phyloP scores from a whole-genome alignment of 1,140 invertebrate species.

The Zeugodacus cucurbitae region DNA sequence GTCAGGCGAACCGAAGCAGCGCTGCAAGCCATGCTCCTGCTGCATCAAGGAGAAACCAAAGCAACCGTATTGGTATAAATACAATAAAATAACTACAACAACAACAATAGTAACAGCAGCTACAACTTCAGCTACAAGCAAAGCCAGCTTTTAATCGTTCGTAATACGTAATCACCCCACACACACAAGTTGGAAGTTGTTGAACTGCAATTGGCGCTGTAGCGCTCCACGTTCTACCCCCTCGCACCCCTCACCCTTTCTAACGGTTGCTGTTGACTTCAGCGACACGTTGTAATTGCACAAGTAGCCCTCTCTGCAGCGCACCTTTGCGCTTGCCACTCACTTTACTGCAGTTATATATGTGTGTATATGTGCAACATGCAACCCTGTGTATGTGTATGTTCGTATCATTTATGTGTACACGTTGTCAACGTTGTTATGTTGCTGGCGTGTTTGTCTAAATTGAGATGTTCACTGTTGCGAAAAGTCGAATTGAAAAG shows the following conservation, averaged over 20 bases:
- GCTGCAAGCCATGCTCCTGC: neutral
- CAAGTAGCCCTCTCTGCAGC: neutral
- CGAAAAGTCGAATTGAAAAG: slow-evolving; percentile 44
- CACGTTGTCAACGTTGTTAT: slow-evolving; percentile 33
- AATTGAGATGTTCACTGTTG: slow-evolving; percentile 44
- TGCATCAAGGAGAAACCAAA: neutral
- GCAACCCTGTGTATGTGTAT: neutral
- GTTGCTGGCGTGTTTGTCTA: slow-evolving; percentile 41
- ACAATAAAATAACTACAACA: slow-evolving; percentile 1
- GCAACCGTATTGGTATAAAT: neutral
- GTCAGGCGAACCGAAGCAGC: neutral
- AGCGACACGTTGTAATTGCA: slow-evolving; percentile 19
- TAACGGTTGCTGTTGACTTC: neutral
- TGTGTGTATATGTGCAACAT: neutral
- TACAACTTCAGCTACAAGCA: neutral
- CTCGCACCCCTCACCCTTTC: neutral
- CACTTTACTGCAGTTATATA: neutral
- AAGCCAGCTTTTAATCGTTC: slow-evolving; percentile 37
- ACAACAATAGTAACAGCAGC: neutral
- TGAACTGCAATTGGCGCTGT: slow-evolving; percentile 12
- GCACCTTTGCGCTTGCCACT: neutral
- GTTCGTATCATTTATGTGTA: neutral
- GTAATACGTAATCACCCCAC: slow-evolving; percentile 37
- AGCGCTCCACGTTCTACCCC: too few relatives aligned
- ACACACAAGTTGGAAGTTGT: slow-evolving; percentile 40